A percentile compares a stretch with the other conserved stretches of the same genome.
Evolutionary conservation across 2,797 vertebrate genomes (phyloP).

Genomic region (Diplodus puntazzo): DNA sequence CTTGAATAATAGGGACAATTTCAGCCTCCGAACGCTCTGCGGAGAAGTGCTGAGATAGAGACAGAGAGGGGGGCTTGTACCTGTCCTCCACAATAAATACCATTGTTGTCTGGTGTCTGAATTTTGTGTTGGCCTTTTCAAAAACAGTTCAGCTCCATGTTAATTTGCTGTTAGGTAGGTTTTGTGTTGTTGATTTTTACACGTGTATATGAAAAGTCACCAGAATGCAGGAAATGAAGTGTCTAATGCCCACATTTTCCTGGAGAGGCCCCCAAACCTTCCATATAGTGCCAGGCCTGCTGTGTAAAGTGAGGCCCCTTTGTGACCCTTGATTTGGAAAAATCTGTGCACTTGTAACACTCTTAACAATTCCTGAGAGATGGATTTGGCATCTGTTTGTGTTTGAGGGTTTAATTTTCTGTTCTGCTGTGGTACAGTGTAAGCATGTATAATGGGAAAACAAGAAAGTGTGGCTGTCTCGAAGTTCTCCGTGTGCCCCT

Average conservation of each 20-base stretch:
- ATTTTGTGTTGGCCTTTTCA: too few relatives aligned
- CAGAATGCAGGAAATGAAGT: not conserved
- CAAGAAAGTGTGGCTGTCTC: not conserved
- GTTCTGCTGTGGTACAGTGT: not conserved
- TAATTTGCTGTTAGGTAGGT: not conserved
- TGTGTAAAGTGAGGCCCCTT: not conserved
- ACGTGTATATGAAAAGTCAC: not conserved
- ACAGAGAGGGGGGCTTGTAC: too few relatives aligned
- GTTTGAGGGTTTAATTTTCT: not conserved
- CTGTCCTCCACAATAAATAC: too few relatives aligned
- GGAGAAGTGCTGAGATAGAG: too few relatives aligned
- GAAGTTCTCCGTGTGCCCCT: not conserved
- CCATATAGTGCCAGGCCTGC: not conserved
- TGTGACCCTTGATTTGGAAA: not conserved
- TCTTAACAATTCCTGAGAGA: not conserved
- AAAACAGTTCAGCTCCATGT: too few relatives aligned
- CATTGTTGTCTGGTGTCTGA: too few relatives aligned
- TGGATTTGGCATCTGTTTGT: not conserved
- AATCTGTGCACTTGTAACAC: too few relatives aligned
- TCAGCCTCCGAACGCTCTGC: too few relatives aligned
- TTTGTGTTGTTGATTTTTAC: not conserved
- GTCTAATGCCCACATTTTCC: too few relatives aligned
- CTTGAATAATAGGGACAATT: not conserved
- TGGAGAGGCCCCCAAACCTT: too few relatives aligned
- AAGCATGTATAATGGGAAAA: not conserved